Percentiles rank a stretch among this genome's conserved stretches.
These are phyloP conservation scores for Tolypeutes matacus DNA, from an alignment of 2,797 vertebrate genomes.

Conservation along the genomic window DNA sequence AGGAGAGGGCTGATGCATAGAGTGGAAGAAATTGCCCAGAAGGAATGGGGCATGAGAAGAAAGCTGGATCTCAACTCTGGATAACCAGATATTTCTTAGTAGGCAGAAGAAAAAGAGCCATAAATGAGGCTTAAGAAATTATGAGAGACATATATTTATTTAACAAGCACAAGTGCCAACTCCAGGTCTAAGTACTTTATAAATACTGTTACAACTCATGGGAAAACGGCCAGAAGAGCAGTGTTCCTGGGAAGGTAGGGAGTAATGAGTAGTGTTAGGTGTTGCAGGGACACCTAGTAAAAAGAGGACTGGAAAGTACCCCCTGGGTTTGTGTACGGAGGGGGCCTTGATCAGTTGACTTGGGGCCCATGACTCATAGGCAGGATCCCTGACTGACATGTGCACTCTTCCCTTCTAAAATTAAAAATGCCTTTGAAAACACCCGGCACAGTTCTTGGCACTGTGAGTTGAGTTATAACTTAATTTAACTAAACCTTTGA, in stretches of 20 bases:
- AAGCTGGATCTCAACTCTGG: background rate
- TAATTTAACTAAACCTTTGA: background rate
- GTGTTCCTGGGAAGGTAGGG: background rate
- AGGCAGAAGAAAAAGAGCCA: background rate
- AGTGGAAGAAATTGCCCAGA: background rate
- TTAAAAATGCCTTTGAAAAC: background rate
- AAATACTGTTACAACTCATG: background rate
- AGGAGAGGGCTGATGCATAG: background rate
- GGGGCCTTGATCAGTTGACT: background rate
- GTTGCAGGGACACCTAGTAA: background rate
- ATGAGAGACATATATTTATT: background rate
- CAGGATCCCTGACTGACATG: background rate
- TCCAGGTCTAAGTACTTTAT: background rate
- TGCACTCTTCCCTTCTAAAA: background rate
- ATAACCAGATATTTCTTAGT: background rate
- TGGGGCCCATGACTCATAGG: background rate
- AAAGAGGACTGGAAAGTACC: background rate
- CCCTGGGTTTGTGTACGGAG: background rate
- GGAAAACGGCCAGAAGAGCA: background rate
- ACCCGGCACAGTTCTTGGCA: background rate
- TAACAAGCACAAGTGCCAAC: background rate
- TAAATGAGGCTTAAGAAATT: background rate
- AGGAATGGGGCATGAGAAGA: background rate
- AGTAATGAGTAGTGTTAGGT: background rate
- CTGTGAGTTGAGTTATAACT: background rate